A percentile compares a stretch with the other conserved stretches of the same genome.
Evolutionary conservation across 2,113 vertebrate species (phyloP).

Genomic region (Myrmecophaga tridactyla): DNA sequence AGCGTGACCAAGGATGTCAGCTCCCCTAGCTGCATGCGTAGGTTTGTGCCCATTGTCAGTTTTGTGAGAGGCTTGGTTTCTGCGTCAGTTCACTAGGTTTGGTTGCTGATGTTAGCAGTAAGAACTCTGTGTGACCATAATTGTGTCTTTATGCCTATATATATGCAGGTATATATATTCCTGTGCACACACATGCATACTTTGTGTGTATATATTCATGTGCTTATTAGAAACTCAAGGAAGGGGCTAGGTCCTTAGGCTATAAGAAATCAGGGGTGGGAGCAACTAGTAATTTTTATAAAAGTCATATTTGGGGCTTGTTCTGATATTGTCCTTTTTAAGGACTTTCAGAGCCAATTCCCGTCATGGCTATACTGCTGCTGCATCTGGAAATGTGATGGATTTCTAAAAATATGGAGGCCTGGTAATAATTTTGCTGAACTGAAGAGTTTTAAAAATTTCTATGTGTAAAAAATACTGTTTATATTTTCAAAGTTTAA

Average conservation of each 20-base stretch:
- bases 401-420: background rate
- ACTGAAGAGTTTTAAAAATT: background rate
- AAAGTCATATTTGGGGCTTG: background rate
- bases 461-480: background rate
- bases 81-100: background rate
- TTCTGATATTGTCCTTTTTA: background rate
- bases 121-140: background rate
- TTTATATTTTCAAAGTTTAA: background rate
- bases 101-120: background rate
- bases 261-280: background rate
- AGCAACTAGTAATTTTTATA: background rate
- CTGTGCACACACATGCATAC: background rate
- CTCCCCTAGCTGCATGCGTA: background rate
- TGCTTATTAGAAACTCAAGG: background rate
- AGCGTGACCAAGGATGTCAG: background rate
- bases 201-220: background rate
- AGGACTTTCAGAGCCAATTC: background rate
- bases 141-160: background rate
- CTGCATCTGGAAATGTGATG: background rate
- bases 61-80: background rate
- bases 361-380: background rate
- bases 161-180: no score
- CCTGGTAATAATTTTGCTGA: background rate
- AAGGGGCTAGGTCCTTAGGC: background rate
- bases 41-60: background rate